Base-by-base conservation (phyloP, 1,140 invertebrate species). In the Bicyclus anynana region DNA sequence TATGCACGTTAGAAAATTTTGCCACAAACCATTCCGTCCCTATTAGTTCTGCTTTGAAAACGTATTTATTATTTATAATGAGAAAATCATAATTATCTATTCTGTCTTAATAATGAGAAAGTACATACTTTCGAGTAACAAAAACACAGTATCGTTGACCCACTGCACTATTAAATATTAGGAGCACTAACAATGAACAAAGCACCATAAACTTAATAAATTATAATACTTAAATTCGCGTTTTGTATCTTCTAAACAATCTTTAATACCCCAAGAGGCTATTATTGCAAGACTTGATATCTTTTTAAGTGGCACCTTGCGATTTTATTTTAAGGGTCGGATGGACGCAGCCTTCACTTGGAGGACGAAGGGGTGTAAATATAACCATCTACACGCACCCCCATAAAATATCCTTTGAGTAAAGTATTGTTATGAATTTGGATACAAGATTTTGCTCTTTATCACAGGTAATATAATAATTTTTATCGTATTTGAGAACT, bases 381-480 rank as follows among this genome's bases (percentile, higher is more conserved):
- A 29, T 26, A 52, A 52, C 50, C 37, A 35, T 38, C 20, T 17
- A n/a, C 27, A 40, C 17, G 23, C 20, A 14, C 2, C 29, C 20
- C 38, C 48, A 51, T 58, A 51, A 51, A 58, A 51, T 51, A 50
- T 17, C 23, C 23, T 33, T 20, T 50, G 27, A 20, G 12, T n/a
- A 23, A 44, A 38, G 40, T 38, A 49, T 50, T 51, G 27, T 42
- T n/a, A 29, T 47, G 20, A 13, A 42, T 14, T 13, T 38, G 26
- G 50, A 26, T 35, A 59, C 59, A 53, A 49, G 58, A 35, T 40
- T 53, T 55, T 61, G 52, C 59, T 61, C 46, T 55, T 55, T 40
- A 48, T 17, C 9, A 2, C 16, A 40, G 37, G 29, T 33, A 33
- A 12, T 33, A 33, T 12, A 12, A 3, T 12, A 33, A 33, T 33